Percentiles rank a stretch among this genome's conserved stretches.
These are phyloP conservation scores for Micoletzkya japonica DNA, from an alignment of 2,888 invertebrate species.

Conservation along the genomic window DNA sequence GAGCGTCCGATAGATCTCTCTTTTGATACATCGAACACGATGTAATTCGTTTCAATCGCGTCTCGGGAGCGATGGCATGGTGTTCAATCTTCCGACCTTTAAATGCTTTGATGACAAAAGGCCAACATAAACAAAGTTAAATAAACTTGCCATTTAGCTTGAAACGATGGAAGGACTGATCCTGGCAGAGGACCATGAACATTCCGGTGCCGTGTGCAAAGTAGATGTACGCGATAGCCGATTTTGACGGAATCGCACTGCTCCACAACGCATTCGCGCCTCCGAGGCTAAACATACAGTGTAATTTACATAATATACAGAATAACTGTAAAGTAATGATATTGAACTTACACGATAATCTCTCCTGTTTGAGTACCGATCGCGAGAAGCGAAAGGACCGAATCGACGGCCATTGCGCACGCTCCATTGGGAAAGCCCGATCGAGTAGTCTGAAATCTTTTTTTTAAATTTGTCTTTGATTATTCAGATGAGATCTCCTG, in stretches of 20 bases:
- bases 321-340: background rate
- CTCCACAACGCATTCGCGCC: constrained; percentile 17
- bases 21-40: constrained; percentile 28
- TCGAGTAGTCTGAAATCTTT: constrained; percentile 17
- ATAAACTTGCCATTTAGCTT: constrained; percentile 8
- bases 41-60: constrained; percentile 26
- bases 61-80: constrained; percentile 17
- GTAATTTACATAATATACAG: background rate
- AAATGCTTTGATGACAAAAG: background rate
- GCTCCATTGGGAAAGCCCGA: constrained; percentile 23
- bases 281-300: constrained; percentile 16
- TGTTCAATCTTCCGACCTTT: constrained; percentile 5
- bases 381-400: constrained; percentile 23
- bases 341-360: constrained; percentile 21
- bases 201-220: constrained; percentile 26
- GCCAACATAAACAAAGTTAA: background rate
- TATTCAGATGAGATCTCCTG: too few relatives aligned
- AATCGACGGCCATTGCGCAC: constrained; percentile 13
- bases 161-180: constrained; percentile 29
- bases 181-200: constrained; percentile 25
- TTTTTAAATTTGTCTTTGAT: background rate
- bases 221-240: constrained; percentile 17
- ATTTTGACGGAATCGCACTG: background rate
- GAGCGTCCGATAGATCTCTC: constrained; percentile 18
- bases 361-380: constrained; percentile 25